Evolutionary conservation across 2,888 invertebrate species (phyloP), one percentile per base, ranked within the genome.

Genomic region (Xylocampa areola): DNA sequence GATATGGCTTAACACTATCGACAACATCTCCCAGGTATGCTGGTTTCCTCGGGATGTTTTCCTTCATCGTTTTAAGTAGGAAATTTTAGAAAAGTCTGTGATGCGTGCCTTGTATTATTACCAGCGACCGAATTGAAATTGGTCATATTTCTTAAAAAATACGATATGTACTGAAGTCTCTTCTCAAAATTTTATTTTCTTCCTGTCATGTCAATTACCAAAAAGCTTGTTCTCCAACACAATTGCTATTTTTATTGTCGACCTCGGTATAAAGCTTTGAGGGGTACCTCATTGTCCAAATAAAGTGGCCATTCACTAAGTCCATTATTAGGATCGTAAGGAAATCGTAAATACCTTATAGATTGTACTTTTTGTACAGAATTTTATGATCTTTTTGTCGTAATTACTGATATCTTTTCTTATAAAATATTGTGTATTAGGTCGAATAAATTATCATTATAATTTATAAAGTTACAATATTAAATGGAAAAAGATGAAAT

Each of bases 311-410:
- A 62, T 69, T 76, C 71, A 66, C 68, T 76, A 77, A 71, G 66
- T 58, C 73, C 69, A 73, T 82, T 77, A 77, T 77, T 80, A 73
- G 65, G 74, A 75, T 80, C 75, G 71, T 70, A 79, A 81, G 77
- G 77, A 78, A 78, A 82, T 79, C 82, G 77, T 81, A 83, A 82
- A 82, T 76, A 74, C 71, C 71, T 85, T 84, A 84, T 77, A 77
- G 81, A 76, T 76, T 82, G 84, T 71, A 84, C 79, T 81, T 21
- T 33, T 43, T 11, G 11, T 25, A 8, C 7, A 11, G 14, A 29
- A 30, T 43, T 60, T 61, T 43, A 39, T 43, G 17, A 60, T 27
- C n/a, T 19, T 29, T 35, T 19, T 50, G 14, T 45, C 16, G 6
- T 13, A 13, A 13, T 39, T 43, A 10, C 11, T 1, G 7, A 1